Conservation (phyloP, 2,113 vertebrate species). For the Tragulus kanchil region DNA sequence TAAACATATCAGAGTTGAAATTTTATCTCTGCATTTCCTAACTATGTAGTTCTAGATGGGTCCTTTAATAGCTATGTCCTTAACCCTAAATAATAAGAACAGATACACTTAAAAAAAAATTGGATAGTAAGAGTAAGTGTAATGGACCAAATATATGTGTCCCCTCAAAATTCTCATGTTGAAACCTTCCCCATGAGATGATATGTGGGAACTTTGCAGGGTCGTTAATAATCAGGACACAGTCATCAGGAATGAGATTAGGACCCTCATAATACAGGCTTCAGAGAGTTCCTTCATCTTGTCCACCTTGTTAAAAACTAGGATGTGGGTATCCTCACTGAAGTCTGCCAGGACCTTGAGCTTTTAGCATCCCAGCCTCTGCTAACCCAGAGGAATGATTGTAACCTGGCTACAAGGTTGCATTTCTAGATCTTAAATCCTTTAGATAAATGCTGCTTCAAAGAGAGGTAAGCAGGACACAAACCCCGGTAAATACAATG, state of each 20-base stretch:
- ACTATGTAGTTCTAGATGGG: background rate
- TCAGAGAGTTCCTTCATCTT: background rate
- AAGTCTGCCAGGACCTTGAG: too few relatives aligned
- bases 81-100: background rate
- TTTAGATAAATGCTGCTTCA: background rate
- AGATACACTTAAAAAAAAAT: background rate
- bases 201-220: background rate
- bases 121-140: background rate
- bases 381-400: constrained; percentile 10
- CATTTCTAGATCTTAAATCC: background rate
- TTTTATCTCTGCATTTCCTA: background rate
- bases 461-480: background rate
- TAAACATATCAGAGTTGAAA: background rate
- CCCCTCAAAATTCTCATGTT: background rate
- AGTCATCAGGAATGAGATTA: background rate
- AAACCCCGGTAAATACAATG: background rate
- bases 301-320: background rate
- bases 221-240: background rate
- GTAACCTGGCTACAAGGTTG: constrained; percentile 9
- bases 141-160: background rate
- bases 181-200: background rate
- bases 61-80: background rate
- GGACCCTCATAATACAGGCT: background rate
- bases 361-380: too few relatives aligned
- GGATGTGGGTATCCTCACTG: background rate